phyloP scores from a whole-genome alignment of 2,797 vertebrate species.

The Gallinago stenura region DNA sequence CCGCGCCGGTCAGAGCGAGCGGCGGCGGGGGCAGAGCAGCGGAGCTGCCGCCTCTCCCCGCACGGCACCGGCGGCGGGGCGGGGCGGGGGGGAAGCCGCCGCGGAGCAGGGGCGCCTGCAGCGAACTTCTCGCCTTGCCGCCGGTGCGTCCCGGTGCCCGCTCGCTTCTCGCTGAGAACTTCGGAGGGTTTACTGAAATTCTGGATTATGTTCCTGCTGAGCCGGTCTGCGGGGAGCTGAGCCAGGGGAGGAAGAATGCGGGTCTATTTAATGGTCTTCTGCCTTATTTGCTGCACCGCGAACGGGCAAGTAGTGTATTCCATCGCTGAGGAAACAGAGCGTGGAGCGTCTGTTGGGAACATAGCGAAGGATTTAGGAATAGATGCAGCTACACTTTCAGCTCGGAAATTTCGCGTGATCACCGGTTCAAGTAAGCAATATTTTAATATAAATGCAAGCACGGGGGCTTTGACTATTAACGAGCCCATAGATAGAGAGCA shows the following conservation, averaged over 20 bases:
- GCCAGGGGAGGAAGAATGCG: conserved; percentile 68
- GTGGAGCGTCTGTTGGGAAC: conserved; percentile 76
- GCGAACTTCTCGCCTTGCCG: background rate
- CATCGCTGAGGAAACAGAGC: conserved; percentile 75
- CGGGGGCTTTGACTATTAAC: conserved; percentile 76
- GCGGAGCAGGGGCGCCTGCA: background rate
- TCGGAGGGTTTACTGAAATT: background rate
- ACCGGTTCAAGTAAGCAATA: conserved; percentile 75
- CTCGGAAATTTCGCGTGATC: conserved; percentile 80
- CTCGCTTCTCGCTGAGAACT: background rate
- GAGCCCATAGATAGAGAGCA: conserved; percentile 80
- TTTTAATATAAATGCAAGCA: conserved; percentile 80
- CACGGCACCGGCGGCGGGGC: background rate
- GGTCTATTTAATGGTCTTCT: conserved; percentile 65
- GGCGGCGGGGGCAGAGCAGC: background rate
- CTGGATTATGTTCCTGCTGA: conserved; percentile 68
- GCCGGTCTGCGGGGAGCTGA: conserved; percentile 62
- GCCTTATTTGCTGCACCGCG: conserved; percentile 66
- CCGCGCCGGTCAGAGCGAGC: background rate
- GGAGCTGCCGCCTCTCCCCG: background rate
- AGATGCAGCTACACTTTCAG: conserved; percentile 74
- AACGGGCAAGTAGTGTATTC: conserved; percentile 78
- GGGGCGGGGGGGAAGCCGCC: background rate
- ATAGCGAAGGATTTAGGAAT: conserved; percentile 79
- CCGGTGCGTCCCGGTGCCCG: background rate